Evolutionary conservation across 2,888 invertebrate genomes (phyloP), one percentile per base, ranked within the genome.

Genomic region (Pseudanteris insignis): DNA sequence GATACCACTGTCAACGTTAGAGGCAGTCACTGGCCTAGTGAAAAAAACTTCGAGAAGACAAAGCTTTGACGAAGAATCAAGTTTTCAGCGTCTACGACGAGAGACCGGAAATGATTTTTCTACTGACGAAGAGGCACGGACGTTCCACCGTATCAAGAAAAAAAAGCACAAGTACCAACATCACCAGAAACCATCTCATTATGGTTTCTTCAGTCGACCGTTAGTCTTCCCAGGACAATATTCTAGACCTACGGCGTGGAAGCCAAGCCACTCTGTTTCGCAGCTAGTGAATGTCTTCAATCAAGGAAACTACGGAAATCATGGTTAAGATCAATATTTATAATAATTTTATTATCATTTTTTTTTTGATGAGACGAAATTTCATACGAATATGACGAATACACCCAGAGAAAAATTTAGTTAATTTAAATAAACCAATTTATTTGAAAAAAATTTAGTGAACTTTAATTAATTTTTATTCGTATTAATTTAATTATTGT

Each of bases 1-100:
- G 78, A 76, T 77, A 21, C 78, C 78, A 0, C 63, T 76, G n/a
- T 59, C 68, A 36, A 77, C 76, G 7, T 62, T 76, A 11, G 72
- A 77, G 25, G 75, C 79, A 1, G 72, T 76, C 0, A 69, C 73
- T 2, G 63, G 63, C 29, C 64, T 76, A 3, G 70, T 77, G 2
- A 77, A 75, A 57, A 65, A 70, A 4, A 63, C 69, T 2, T 41
- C 67, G 0, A 64, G 65, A 0, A 67, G 66, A 29, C 63, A 71
- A 29, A 43, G 38, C 18, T 8, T 41, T 33, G 26, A 37, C 28
- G 38, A 48, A 25, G 26, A 33, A 11, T 28, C 44, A 43, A 47
- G 36, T 28, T 25, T 47, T 11, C 53, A 50, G 9, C 55, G 63
- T 28, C 9, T 55, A 14, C 59, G 55, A 6, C 15, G 55, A 7